Evolutionary conservation across 2,888 invertebrate species (phyloP), one percentile per base, ranked within the genome.

Genomic region (Sminthurides aquaticus): DNA sequence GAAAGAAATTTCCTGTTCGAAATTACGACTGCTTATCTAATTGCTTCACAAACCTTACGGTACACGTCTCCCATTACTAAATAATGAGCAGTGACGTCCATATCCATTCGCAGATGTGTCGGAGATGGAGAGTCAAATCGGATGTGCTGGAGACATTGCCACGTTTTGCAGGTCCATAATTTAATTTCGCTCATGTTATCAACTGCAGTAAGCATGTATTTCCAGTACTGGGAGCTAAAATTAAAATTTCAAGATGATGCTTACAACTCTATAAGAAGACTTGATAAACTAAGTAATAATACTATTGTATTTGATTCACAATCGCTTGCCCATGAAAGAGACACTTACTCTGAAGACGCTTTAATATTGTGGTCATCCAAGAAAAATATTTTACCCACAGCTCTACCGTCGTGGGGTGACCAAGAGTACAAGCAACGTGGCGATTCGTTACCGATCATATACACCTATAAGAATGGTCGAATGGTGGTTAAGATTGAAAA

Each of bases 91-190:
- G 89, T 88, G 56, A 88, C 82, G 80, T 97, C 96, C 60, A 96
- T 70, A 24, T 73, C 73, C 72, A 74, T 70, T 66, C 69, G 68
- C 59, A 73, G 64, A 49, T 69, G 68, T 0, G 67, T 62, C 1
- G 65, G 67, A 26, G 65, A 62, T 2, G 67, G 69, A 0, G 86
- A 83, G 1, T 83, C 79, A 76, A 92, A 89, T 29, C 82, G 84
- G 48, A 93, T 85, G 0, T 88, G 91, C 78, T 94, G 97, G n/a
- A 96, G 81, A 76, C 96, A 96, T 57, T 85, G 84, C 98, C 98
- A 98, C 0, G 90, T 84, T 77, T 95, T 91, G 79, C 96, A 97
- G 5, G 92, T 91, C 95, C 96, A 97, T 57, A 89, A 82, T 80
- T 95, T 96, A 62, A 97, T 81, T 75, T 91, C 90, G 0, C 90